Evolutionary conservation across 2,113 vertebrate species (phyloP).

Genomic region (Cisticola juncidis): DNA sequence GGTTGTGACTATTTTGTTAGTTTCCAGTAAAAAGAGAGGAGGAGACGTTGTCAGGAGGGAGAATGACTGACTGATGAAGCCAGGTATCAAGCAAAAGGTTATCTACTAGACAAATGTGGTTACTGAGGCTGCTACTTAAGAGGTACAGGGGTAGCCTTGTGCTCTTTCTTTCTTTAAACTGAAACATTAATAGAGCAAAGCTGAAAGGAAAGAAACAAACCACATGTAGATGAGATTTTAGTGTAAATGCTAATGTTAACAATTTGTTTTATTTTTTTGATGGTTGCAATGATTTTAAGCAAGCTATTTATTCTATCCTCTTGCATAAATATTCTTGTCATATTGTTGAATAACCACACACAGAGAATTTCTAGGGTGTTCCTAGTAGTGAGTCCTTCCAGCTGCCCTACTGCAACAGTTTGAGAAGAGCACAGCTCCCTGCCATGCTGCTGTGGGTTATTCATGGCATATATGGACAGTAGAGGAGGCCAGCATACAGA

Average conservation of each 20-base stretch:
- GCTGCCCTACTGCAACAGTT: background rate
- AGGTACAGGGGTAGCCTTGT: background rate
- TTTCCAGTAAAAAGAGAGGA: background rate
- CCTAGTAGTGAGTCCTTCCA: background rate
- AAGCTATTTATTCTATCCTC: background rate
- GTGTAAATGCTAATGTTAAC: background rate
- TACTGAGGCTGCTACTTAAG: background rate
- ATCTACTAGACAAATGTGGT: background rate
- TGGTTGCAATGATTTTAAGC: background rate
- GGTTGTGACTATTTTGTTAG: background rate
- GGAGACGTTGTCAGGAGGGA: background rate
- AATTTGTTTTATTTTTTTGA: background rate
- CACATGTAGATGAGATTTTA: background rate
- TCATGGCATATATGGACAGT: rapidly evolving
- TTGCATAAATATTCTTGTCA: background rate
- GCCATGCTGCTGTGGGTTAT: background rate
- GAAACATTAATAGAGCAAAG: background rate
- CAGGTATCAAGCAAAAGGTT: background rate
- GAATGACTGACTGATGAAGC: background rate
- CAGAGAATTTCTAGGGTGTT: background rate
- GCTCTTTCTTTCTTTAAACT: background rate
- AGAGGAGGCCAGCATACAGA: background rate
- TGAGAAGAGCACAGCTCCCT: background rate
- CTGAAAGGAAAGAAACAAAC: background rate
- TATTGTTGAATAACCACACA: background rate